phyloP scores from a whole-genome alignment of 2,113 vertebrate genomes.

The Abramis brama region DNA sequence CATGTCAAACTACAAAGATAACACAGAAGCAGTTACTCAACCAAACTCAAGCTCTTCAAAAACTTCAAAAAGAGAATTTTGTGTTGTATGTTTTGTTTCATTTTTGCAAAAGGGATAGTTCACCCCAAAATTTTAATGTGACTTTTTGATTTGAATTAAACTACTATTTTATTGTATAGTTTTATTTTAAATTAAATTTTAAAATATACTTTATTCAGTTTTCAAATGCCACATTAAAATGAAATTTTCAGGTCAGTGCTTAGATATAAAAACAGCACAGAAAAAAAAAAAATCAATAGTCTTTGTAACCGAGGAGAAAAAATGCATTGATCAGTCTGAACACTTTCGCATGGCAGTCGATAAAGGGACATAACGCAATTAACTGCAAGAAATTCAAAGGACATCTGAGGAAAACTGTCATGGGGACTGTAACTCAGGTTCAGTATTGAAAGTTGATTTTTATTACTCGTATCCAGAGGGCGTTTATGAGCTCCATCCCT shows the following conservation, averaged over 20 bases:
- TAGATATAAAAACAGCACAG: neutral
- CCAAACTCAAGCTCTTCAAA: constrained; percentile 3
- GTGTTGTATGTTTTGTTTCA: neutral
- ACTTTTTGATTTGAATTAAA: neutral
- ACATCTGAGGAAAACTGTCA: constrained; percentile 20
- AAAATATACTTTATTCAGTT: neutral
- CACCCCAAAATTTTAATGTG: neutral
- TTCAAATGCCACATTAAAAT: neutral
- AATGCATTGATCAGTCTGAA: neutral
- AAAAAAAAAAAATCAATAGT: neutral
- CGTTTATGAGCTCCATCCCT: constrained; percentile 22
- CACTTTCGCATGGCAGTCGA: neutral
- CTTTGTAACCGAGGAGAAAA: neutral
- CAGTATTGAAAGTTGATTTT: constrained; percentile 19
- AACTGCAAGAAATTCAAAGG: constrained; percentile 5
- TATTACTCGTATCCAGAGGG: constrained; percentile 28
- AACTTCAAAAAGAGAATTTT: neutral
- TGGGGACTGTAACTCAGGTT: constrained; percentile 5
- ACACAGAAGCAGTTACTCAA: neutral
- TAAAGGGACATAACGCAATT: neutral
- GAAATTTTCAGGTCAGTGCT: neutral
- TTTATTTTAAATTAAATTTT: no score
- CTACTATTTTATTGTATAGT: no score
- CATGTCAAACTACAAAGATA: constrained; percentile 89
- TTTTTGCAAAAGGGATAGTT: neutral